Evolutionary conservation across 2,113 vertebrate species (phyloP), one percentile per base, ranked within the genome.

Genomic region (Pangasianodon gigas): DNA sequence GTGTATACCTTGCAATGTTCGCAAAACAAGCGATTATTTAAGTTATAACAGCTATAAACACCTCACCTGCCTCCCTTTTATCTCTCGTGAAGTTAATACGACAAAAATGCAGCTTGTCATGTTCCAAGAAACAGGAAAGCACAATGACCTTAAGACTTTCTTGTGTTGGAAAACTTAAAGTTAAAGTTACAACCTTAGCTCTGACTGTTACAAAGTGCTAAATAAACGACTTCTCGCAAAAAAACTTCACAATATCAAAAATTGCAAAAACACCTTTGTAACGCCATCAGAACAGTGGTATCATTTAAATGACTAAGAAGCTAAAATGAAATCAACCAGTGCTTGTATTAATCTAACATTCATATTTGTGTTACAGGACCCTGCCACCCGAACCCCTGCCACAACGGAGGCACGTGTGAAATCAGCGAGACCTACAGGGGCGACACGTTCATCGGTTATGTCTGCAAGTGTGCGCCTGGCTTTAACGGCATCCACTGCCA

Each of bases 401-500:
- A 99, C 96, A 99, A 99, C 94, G 97, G 97, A 93, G 98, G 98
- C 92, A 95, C 93, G 10, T 99, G 98, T 95, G 97, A 98, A 96
- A 97, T 99, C 88, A 99, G 98, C 32, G 98, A 99, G 96, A 97
- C 97, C 0, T 99, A 97, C 94, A 95, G 98, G 88, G 98, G 98
- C 0, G 98, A 99, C 93, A 99, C 98, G 1, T 99, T 99, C 95
- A 98, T 99, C 83, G 98, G 97, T 91, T 99, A 99, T 5, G 93
- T 98, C 92, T 99, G 98, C 94, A 98, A 98, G 95, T 99, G 98
- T 95, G 96, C 96, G 24, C 93, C 92, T 44, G 98, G 98, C 92
- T 99, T 98, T 94, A 98, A 96, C 91, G 98, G 98, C 91, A 95
- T 98, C 93, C 98, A 99, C 95, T 99, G 98, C 94, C 98, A 99